Percentiles rank a stretch among this genome's conserved stretches.
These are phyloP conservation scores for Hyphantria cunea DNA, from an alignment of 1,140 invertebrate species.

Conservation along the genomic window DNA sequence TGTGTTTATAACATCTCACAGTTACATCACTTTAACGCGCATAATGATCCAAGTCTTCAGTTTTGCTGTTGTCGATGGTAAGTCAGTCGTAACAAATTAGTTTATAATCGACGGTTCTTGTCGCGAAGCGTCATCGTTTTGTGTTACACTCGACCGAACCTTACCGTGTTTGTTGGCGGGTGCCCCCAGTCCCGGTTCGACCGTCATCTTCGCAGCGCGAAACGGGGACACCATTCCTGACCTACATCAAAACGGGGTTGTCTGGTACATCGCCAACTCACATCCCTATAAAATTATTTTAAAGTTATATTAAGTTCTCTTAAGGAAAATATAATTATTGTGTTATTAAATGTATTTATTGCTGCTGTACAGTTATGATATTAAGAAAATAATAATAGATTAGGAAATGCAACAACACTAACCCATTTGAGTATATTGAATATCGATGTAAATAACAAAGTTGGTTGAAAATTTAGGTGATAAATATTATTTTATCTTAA, in stretches of 20 bases:
- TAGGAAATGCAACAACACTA: too few species aligned
- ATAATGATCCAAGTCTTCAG: too few species aligned
- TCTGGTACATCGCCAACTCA: conserved; percentile 64
- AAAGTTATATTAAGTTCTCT: conserved; percentile 9
- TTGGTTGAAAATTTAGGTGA: too few species aligned
- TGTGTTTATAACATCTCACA: too few species aligned
- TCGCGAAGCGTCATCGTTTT: conserved; percentile 17
- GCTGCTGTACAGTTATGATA: too few species aligned
- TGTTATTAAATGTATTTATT: too few species aligned
- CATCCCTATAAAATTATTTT: conserved; percentile 39
- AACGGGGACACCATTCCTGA: conserved; percentile 59
- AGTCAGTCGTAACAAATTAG: conserved; percentile 38
- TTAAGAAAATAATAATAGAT: too few species aligned
- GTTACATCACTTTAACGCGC: too few species aligned
- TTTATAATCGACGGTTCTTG: conserved; percentile 33
- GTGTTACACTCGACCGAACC: conserved; percentile 32
- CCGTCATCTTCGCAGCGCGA: conserved; percentile 35
- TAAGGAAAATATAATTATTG: too few species aligned
- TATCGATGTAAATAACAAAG: too few species aligned
- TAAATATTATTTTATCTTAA: too few species aligned
- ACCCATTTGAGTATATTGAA: too few species aligned
- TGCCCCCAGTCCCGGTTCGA: conserved; percentile 31
- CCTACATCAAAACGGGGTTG: conserved; percentile 63
- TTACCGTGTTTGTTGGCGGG: conserved; percentile 33
- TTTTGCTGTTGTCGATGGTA: conserved; percentile 16